Conservation (phyloP, 1,140 invertebrate genomes). For the Helicoverpa zea region DNA sequence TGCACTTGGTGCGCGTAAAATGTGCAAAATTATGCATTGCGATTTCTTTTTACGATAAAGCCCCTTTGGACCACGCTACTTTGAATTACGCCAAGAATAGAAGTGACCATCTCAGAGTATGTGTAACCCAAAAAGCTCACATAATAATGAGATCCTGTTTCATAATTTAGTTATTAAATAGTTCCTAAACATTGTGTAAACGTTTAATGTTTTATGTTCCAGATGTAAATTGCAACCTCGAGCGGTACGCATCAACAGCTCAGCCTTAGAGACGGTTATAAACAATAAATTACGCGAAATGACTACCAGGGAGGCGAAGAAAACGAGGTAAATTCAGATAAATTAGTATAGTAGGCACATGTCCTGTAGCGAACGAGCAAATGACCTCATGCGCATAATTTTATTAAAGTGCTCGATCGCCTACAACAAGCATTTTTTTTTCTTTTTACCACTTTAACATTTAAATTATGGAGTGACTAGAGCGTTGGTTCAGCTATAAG, state of each 20-base stretch:
- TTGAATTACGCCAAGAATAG: too few species aligned
- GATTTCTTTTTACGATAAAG: background rate
- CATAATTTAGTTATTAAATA: background rate
- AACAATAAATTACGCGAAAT: slow-evolving; percentile 79
- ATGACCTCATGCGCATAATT: background rate
- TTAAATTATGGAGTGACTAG: too few species aligned
- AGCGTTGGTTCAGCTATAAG: too few species aligned
- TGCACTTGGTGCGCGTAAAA: background rate
- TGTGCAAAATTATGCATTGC: background rate
- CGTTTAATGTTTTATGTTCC: slow-evolving; percentile 51
- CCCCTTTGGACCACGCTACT: too few species aligned
- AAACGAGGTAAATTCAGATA: slow-evolving; percentile 68
- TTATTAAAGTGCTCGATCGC: background rate
- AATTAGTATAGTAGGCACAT: background rate
- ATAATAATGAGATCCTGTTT: background rate
- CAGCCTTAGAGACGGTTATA: slow-evolving; percentile 81
- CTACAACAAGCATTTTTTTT: too few species aligned
- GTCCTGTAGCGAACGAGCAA: background rate
- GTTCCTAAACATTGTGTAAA: background rate
- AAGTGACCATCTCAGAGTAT: too few species aligned
- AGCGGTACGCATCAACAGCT: slow-evolving; percentile 82
- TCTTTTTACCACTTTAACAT: too few species aligned
- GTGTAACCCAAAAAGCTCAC: too few species aligned
- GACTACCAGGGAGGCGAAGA: slow-evolving; percentile 71
- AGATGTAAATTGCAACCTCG: slow-evolving; percentile 84